Conservation (phyloP, 2,888 invertebrate species). For the Neuroscelio doddi region DNA sequence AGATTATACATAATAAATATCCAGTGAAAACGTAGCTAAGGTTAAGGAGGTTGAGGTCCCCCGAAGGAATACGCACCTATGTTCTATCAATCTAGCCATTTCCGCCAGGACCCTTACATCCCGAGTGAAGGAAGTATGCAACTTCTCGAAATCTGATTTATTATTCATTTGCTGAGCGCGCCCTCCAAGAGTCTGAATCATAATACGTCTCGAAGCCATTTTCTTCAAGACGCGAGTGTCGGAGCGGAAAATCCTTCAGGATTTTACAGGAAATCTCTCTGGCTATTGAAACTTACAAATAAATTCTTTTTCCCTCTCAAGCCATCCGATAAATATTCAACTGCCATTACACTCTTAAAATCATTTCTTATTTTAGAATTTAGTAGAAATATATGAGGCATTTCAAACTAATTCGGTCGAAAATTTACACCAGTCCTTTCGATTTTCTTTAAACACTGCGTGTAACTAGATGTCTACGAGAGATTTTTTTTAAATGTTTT, state of each 20-base stretch:
- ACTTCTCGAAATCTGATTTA: slow-evolving; percentile 65
- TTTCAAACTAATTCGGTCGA: too few species aligned
- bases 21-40: slow-evolving; percentile 55
- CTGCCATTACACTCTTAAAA: too few species aligned
- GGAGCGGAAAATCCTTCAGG: slow-evolving; percentile 47
- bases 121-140: slow-evolving; percentile 62
- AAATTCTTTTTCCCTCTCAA: slow-evolving; percentile 44
- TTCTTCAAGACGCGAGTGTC: slow-evolving; percentile 38
- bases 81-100: slow-evolving; percentile 56
- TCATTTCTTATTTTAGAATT: too few species aligned
- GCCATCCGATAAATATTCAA: slow-evolving; percentile 38
- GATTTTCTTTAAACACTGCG: too few species aligned
- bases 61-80: slow-evolving; percentile 62
- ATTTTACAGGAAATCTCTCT: slow-evolving; percentile 46
- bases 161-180: slow-evolving; percentile 61
- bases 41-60: slow-evolving; percentile 65
- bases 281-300: slow-evolving; percentile 45
- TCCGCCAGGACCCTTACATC: slow-evolving; percentile 55
- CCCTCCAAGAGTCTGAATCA: slow-evolving; percentile 44
- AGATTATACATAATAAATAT: slow-evolving; percentile 68
- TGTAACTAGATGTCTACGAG: too few species aligned
- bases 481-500: too few species aligned
- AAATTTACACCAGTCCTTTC: too few species aligned
- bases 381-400: too few species aligned
- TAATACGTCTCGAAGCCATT: slow-evolving; percentile 45